These are phyloP conservation scores for Stercorarius parasiticus DNA, from an alignment of 2,113 vertebrate genomes.

Conservation along the genomic window DNA sequence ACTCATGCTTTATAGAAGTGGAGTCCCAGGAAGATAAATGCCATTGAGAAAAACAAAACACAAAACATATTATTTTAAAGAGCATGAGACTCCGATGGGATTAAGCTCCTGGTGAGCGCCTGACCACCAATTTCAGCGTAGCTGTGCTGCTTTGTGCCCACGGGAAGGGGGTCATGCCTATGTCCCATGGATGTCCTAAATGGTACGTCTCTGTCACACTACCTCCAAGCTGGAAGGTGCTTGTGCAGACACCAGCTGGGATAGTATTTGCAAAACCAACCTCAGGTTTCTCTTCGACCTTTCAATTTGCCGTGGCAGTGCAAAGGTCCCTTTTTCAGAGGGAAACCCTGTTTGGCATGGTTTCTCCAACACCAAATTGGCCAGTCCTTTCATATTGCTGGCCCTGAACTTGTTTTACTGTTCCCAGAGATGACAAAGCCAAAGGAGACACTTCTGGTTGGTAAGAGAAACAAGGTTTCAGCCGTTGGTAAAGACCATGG, in stretches of 20 bases:
- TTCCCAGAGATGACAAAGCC: not conserved
- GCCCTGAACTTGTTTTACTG: not conserved
- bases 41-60: not conserved
- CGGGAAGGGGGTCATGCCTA: not conserved
- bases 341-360: not conserved
- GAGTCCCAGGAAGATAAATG: not conserved
- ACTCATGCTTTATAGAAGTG: not conserved
- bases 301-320: not conserved
- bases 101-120: not conserved
- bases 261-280: not conserved
- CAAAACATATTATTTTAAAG: not conserved
- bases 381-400: not conserved
- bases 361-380: not conserved
- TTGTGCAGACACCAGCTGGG: not conserved
- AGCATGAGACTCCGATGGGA: not conserved
- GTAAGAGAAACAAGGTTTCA: not conserved
- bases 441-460: not conserved
- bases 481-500: not conserved
- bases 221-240: not conserved
- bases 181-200: not conserved
- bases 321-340: not conserved
- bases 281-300: not conserved
- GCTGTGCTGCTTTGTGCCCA: not conserved
- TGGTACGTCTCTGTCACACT: too few species aligned
- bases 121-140: not conserved